A percentile compares a stretch with the other conserved stretches of the same genome.
phyloP scores from a whole-genome alignment of 2,888 invertebrate genomes.

The Eurytoma californica region DNA sequence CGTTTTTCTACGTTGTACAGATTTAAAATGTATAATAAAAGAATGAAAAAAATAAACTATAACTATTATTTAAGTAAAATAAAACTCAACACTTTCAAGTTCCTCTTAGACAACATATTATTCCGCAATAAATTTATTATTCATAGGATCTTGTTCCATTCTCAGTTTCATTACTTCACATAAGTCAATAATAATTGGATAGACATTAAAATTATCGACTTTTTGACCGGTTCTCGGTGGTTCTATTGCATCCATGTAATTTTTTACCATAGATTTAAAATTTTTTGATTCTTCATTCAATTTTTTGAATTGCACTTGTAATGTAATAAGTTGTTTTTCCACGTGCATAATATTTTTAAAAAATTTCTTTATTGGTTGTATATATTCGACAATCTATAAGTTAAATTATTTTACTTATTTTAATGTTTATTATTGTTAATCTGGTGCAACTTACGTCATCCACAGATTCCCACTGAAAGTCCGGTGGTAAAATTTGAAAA shows the following conservation, averaged over 20 bases:
- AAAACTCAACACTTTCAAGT: neutral
- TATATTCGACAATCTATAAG: slow-evolving; percentile 9
- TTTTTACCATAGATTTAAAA: slow-evolving; percentile 31
- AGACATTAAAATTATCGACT: too few relatives aligned
- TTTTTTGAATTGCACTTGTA: slow-evolving; percentile 16
- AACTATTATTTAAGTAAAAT: slow-evolving; percentile 16
- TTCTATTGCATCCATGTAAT: slow-evolving; percentile 31
- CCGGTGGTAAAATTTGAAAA: too few relatives aligned
- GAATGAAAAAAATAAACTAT: slow-evolving; percentile 47
- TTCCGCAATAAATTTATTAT: neutral
- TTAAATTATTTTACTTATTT: neutral
- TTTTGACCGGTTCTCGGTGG: neutral
- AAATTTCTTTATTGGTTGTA: slow-evolving; percentile 24
- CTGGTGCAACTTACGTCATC: neutral
- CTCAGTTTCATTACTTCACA: neutral
- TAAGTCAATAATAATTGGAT: neutral
- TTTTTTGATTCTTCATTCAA: slow-evolving; percentile 9
- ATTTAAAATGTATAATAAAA: slow-evolving; percentile 51
- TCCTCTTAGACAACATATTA: slow-evolving; percentile 20
- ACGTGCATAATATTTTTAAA: neutral
- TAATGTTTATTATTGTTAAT: neutral
- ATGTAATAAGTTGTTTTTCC: slow-evolving; percentile 12
- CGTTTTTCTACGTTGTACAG: slow-evolving; percentile 60
- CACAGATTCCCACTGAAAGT: too few relatives aligned
- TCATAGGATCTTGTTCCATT: neutral